Conservation (phyloP, 2,113 vertebrate species). For the Sinocyclocheilus anshuiensis region DNA sequence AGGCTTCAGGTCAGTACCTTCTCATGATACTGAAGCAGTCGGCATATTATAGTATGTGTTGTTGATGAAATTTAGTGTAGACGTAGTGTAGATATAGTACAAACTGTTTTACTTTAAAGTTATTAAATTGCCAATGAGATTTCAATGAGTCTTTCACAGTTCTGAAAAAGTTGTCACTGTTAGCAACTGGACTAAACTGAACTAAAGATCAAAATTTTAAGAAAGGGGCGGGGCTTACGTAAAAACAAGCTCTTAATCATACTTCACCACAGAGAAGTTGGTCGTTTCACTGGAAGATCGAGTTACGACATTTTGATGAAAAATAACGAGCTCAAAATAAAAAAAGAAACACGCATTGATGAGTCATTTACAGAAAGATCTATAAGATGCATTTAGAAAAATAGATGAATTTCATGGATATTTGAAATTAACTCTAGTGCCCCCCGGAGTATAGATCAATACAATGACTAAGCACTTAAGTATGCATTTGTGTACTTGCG, state of each 20-base stretch:
- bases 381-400: no score
- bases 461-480: not conserved
- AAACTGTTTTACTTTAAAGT: not conserved
- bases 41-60: not conserved
- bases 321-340: not conserved
- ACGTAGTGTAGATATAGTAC: not conserved
- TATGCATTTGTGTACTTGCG: not conserved
- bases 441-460: not conserved
- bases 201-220: not conserved
- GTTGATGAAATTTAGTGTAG: not conserved
- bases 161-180: not conserved
- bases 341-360: not conserved
- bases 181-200: no score
- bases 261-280: not conserved
- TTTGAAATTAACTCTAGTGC: not conserved
- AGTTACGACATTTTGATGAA: not conserved
- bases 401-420: not conserved
- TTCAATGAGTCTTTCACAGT: not conserved
- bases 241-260: not conserved
- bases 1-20: constrained; percentile 75
- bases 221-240: not conserved
- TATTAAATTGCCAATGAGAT: not conserved
- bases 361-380: not conserved
- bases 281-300: not conserved
- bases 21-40: constrained; percentile 1